Conservation (phyloP, 2,113 vertebrate species). For the Sinocyclocheilus anophthalmus region DNA sequence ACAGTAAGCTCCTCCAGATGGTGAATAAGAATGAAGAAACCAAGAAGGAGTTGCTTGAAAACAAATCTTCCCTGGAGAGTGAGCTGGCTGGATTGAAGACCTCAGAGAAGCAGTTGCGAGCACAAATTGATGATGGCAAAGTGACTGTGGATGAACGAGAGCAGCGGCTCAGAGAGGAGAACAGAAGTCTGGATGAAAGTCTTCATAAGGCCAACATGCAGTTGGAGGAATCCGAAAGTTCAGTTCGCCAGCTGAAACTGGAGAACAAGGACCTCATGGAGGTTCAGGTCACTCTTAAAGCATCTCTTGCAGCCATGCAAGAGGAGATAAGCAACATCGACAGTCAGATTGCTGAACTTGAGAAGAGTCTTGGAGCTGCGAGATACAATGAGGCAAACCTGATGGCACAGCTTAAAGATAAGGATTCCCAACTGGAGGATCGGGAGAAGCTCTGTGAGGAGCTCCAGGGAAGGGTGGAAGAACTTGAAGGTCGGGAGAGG, state of each 20-base stretch:
- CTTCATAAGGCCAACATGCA: conserved; percentile 77
- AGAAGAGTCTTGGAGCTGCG: conserved; percentile 76
- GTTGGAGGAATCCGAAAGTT: conserved; percentile 72
- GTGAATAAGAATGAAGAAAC: conserved; percentile 71
- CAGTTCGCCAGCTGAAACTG: conserved; percentile 70
- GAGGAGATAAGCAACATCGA: conserved; percentile 78
- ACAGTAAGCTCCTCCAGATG: conserved; percentile 66
- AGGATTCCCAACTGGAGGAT: conserved; percentile 69
- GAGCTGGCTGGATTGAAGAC: conserved; percentile 75
- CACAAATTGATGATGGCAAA: conserved; percentile 71
- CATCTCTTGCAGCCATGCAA: conserved; percentile 74
- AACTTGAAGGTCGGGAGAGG: conserved; percentile 39
- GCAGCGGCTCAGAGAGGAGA: conserved; percentile 74
- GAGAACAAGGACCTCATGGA: conserved; percentile 80
- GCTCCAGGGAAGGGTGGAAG: conserved; percentile 67
- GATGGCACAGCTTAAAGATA: conserved; percentile 74
- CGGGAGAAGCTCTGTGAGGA: conserved; percentile 71
- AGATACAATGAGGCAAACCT: conserved; percentile 76
- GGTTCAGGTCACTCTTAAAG: conserved; percentile 76
- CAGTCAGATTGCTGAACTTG: conserved; percentile 75
- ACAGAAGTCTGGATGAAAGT: conserved; percentile 80
- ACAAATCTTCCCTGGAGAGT: conserved; percentile 67
- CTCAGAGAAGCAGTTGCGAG: conserved; percentile 82
- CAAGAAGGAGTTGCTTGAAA: conserved; percentile 69
- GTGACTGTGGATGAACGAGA: conserved; percentile 78